Evolutionary conservation across 2,888 invertebrate genomes (phyloP).

Genomic region (Spodoptera picta): DNA sequence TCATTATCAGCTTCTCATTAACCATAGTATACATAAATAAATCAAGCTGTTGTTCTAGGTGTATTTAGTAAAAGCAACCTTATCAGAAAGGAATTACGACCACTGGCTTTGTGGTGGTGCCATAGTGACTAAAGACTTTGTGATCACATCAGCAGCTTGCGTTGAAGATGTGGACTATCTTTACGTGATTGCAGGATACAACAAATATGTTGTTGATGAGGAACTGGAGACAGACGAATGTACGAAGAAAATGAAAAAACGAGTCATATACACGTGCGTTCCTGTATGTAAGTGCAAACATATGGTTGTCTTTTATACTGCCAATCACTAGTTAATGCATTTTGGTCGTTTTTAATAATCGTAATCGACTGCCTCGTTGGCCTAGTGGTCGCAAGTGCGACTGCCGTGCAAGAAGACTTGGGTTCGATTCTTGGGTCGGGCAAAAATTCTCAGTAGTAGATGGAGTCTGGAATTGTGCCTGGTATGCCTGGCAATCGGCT

Average conservation of each 20-base stretch:
- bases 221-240: constrained; percentile 60
- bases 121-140: constrained; percentile 44
- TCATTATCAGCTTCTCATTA: too few species aligned
- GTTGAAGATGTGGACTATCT: constrained; percentile 60
- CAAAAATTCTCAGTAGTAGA: too few species aligned
- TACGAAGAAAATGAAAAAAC: constrained; percentile 63
- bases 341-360: too few species aligned
- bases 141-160: constrained; percentile 67
- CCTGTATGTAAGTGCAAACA: constrained; percentile 21
- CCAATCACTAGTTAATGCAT: too few species aligned
- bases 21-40: too few species aligned
- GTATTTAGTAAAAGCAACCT: constrained; percentile 55
- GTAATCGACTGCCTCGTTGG: too few species aligned
- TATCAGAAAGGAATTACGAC: constrained; percentile 49
- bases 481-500: too few species aligned
- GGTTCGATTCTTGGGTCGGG: too few species aligned
- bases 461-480: too few species aligned
- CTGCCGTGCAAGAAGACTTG: too few species aligned
- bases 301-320: too few species aligned
- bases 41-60: constrained; percentile 44
- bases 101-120: constrained; percentile 65
- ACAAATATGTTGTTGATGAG: constrained; percentile 57
- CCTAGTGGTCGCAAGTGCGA: too few species aligned
- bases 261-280: constrained; percentile 38
- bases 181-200: constrained; percentile 66